Conservation (phyloP, 2,797 vertebrate species). For the Alca torda region DNA sequence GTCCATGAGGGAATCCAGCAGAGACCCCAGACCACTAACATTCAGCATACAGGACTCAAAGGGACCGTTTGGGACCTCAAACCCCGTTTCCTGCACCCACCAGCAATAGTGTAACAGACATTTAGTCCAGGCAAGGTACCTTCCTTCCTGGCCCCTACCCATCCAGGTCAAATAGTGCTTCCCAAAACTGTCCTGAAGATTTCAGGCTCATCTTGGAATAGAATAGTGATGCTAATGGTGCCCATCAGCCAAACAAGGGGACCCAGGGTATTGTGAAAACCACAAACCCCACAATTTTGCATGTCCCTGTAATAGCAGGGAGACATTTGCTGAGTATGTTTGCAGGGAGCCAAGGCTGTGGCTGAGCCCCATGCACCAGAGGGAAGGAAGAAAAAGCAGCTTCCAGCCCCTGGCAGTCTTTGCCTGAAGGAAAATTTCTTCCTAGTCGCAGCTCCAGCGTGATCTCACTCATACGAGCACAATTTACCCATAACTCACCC, state of each 20-base stretch:
- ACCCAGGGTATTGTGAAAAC: not conserved
- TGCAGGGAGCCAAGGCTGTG: not conserved
- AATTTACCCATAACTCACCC: not conserved
- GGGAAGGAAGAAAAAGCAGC: not conserved
- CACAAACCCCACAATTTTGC: not conserved
- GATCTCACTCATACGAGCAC: accelerated
- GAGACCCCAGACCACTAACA: accelerated
- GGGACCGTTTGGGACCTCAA: not conserved
- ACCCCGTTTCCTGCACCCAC: not conserved
- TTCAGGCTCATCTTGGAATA: not conserved
- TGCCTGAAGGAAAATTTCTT: not conserved
- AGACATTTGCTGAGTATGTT: not conserved
- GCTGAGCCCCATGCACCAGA: not conserved
- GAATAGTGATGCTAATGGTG: not conserved
- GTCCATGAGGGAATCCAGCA: not conserved
- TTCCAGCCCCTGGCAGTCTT: not conserved
- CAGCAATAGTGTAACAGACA: not conserved
- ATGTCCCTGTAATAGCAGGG: not conserved
- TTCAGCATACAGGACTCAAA: not conserved
- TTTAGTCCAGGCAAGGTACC: not conserved
- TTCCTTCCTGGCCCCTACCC: not conserved
- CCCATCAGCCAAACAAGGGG: not conserved
- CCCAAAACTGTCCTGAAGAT: not conserved
- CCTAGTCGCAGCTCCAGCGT: not conserved
- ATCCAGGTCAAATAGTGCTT: not conserved